Evolutionary conservation across 2,113 vertebrate species (phyloP).

Genomic region (Eulemur rufifrons): DNA sequence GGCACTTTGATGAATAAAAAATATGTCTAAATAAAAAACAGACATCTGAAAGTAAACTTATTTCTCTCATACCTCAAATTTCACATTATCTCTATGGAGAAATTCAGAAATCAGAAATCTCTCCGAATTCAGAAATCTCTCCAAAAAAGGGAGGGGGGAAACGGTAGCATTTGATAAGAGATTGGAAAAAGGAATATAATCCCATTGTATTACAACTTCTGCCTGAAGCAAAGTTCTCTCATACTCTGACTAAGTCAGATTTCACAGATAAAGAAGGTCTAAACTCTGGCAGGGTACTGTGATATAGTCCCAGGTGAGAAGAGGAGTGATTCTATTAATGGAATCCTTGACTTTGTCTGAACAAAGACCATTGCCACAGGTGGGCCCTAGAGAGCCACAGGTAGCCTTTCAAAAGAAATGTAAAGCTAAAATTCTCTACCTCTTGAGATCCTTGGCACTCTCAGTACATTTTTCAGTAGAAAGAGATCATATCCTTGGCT

Average conservation of each 20-base stretch:
- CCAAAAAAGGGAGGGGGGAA: not conserved
- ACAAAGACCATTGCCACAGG: slow-evolving; percentile 51
- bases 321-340: slow-evolving; percentile 24
- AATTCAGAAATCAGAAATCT: not conserved
- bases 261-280: slow-evolving; percentile 35
- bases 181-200: not conserved
- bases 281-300: not conserved
- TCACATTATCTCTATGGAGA: not conserved
- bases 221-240: slow-evolving; percentile 58
- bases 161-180: not conserved
- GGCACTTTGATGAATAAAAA: not conserved
- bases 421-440: slow-evolving; percentile 60
- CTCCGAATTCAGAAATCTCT: not conserved
- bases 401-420: slow-evolving; percentile 62
- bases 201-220: slow-evolving; percentile 42
- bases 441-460: slow-evolving; percentile 51
- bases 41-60: not conserved
- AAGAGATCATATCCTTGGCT: slow-evolving; percentile 55
- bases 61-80: not conserved
- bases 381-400: slow-evolving; percentile 19
- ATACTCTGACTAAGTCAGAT: slow-evolving; percentile 45
- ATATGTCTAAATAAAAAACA: not conserved
- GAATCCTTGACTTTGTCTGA: slow-evolving; percentile 60
- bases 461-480: slow-evolving; percentile 60
- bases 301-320: slow-evolving; percentile 1